Percentiles rank a stretch among this genome's conserved stretches.
Evolutionary conservation across 37 sponge, comb jelly and placozoan species (phyloP).

Genomic region (Chondrilla cf. caribensis): DNA sequence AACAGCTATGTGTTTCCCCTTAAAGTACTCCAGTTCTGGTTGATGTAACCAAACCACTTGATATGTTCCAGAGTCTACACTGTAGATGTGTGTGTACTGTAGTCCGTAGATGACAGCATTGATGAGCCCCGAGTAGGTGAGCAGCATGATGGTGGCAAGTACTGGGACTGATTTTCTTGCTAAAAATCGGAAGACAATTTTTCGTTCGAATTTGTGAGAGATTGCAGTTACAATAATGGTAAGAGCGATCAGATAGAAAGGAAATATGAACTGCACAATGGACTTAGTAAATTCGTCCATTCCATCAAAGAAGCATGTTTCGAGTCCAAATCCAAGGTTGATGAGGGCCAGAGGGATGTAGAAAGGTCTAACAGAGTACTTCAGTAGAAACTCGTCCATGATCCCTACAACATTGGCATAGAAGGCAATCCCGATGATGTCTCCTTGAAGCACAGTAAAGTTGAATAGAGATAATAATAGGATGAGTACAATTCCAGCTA

Average conservation of each 20-base stretch:
- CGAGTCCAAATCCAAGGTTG: slow-evolving; percentile 44
- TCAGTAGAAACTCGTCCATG: background rate
- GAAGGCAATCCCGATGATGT: slow-evolving; percentile 38
- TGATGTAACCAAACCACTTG: slow-evolving; percentile 18
- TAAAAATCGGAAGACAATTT: background rate
- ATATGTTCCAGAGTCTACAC: too few species aligned
- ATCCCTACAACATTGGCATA: slow-evolving; percentile 34
- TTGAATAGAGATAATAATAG: slow-evolving; percentile 14
- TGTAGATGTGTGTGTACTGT: background rate
- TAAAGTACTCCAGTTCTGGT: slow-evolving; percentile 10
- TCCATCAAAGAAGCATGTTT: slow-evolving; percentile 66
- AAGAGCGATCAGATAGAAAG: slow-evolving; percentile 49
- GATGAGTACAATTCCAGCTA: slow-evolving; percentile 31
- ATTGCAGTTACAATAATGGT: slow-evolving; percentile 10
- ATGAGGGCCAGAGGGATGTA: background rate
- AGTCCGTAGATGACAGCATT: background rate
- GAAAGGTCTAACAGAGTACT: background rate
- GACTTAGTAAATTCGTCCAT: slow-evolving; percentile 53
- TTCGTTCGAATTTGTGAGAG: background rate
- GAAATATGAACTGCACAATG: slow-evolving; percentile 52
- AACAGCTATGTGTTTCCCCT: slow-evolving; percentile 7
- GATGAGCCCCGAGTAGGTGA: slow-evolving; percentile 28
- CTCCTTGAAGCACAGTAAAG: slow-evolving; percentile 35
- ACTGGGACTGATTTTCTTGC: slow-evolving; percentile 26
- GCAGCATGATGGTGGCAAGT: slow-evolving; percentile 32